Evolutionary conservation across 2,888 invertebrate genomes (phyloP).

Genomic region (Catocala nupta): DNA sequence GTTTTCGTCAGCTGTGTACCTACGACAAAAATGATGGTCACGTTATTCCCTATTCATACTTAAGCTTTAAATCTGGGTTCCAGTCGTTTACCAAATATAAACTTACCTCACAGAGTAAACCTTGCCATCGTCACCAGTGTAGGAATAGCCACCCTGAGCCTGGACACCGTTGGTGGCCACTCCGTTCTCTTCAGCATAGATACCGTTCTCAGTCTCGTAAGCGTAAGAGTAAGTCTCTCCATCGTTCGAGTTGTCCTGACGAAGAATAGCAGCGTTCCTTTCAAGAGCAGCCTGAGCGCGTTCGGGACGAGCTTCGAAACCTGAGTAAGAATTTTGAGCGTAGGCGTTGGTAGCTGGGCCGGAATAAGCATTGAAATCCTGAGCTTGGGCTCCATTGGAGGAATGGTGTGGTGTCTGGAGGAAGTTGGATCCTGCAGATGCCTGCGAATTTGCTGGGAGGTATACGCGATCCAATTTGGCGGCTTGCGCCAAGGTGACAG

Average conservation of each 20-base stretch:
- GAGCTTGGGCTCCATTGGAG: constrained; percentile 24
- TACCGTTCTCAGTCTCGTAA: constrained; percentile 81
- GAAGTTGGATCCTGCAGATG: constrained; percentile 31
- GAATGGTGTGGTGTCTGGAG: constrained; percentile 44
- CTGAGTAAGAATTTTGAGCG: constrained; percentile 33
- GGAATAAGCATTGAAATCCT: constrained; percentile 3
- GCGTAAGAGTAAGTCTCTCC: constrained; percentile 76
- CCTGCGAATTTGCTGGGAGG: constrained; percentile 70
- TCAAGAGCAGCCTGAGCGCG: constrained; percentile 73
- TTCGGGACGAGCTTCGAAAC: constrained; percentile 58
- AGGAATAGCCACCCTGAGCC: constrained; percentile 79
- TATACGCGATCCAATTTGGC: constrained; percentile 76
- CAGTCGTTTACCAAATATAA: no score
- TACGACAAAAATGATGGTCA: neutral
- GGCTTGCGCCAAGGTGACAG: constrained; percentile 64
- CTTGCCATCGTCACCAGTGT: constrained; percentile 80
- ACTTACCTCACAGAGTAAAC: constrained; percentile 76
- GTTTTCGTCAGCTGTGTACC: constrained; percentile 57
- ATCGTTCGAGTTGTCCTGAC: constrained; percentile 73
- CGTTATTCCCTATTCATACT: no score
- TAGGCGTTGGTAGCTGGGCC: constrained; percentile 12
- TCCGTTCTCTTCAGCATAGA: constrained; percentile 77
- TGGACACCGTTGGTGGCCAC: constrained; percentile 79
- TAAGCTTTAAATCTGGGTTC: no score
- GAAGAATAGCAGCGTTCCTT: constrained; percentile 78